These are phyloP conservation scores for Penaeus indicus DNA, from an alignment of 1,140 invertebrate species.

Conservation along the genomic window DNA sequence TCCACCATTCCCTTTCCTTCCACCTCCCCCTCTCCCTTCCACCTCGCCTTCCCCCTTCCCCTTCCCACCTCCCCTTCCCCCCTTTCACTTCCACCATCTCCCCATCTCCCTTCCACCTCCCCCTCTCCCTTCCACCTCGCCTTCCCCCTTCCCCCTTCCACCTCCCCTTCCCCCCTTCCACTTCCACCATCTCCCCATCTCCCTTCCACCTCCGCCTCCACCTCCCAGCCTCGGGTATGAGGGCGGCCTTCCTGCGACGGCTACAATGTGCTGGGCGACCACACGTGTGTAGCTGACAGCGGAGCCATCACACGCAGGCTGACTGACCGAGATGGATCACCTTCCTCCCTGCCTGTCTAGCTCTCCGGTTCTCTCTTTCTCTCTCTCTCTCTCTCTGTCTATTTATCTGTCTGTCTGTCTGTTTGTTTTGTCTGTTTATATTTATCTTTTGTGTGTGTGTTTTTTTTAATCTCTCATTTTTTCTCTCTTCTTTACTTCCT, in stretches of 20 bases:
- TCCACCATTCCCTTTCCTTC: neutral
- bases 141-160: neutral
- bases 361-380: too few relatives aligned
- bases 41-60: neutral
- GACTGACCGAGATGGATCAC: too few relatives aligned
- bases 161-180: too few relatives aligned
- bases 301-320: too few relatives aligned
- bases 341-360: too few relatives aligned
- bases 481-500: neutral
- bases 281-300: too few relatives aligned
- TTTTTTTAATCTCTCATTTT: neutral
- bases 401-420: too few relatives aligned
- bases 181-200: conserved; percentile 2
- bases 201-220: conserved; percentile 15
- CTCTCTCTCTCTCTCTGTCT: too few relatives aligned
- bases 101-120: neutral
- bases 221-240: neutral
- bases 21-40: neutral
- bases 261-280: too few relatives aligned
- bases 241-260: too few relatives aligned
- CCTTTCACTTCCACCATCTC: neutral
- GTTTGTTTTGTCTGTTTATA: too few relatives aligned
- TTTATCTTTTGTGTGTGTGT: too few relatives aligned
- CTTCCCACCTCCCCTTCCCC: neutral
- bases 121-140: neutral